Evolutionary conservation across 2,113 vertebrate species (phyloP), one percentile per base, ranked within the genome.

Genomic region (Acanthisitta chloris): DNA sequence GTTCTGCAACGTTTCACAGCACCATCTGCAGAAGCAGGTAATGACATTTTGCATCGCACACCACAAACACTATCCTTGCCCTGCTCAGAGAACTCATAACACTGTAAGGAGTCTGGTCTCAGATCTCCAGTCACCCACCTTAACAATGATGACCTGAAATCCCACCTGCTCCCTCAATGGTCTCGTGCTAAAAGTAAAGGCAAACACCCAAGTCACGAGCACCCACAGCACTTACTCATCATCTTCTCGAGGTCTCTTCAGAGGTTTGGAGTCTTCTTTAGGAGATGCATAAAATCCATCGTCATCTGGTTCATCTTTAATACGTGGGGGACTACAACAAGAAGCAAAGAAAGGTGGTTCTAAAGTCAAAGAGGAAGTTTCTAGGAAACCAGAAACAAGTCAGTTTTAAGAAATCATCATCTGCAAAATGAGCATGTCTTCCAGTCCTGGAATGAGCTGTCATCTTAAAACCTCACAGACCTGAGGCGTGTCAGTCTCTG

Each of bases 271-370:
- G 94, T 99, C 98, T 86, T 98, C 98, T 97, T 98, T 99, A 45
- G 98, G 98, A 90, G 98, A 97, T 1, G 89, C 94, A 92, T 97
- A 98, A 97, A 98, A 99, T 42, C 98, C 98, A 58, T 99, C 98
- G 96, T 98, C 99, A 82, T 99, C 99, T 49, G 98, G 98, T 91
- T 99, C 99, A 49, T 98, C 98, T 97, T 99, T 99, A 96, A 99
- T 98, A 83, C 97, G 97, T 29, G 97, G 98, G 10, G 99, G 98
- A 95, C 99, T 99, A 94, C 34, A 74, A 46, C 79, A 81, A 78
- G 51, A 96, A 95, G 26, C 38, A 91, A 57, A 76, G 25, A 55
- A 90, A 66, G 25, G 5, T 13, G 21, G 40, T 52, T 74, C 48
- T 59, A 40, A 76, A 58, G 67, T 86, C 43, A 86, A 65, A 81